phyloP scores from a whole-genome alignment of 2,888 invertebrate species.

The Himalopsyche japonica region DNA sequence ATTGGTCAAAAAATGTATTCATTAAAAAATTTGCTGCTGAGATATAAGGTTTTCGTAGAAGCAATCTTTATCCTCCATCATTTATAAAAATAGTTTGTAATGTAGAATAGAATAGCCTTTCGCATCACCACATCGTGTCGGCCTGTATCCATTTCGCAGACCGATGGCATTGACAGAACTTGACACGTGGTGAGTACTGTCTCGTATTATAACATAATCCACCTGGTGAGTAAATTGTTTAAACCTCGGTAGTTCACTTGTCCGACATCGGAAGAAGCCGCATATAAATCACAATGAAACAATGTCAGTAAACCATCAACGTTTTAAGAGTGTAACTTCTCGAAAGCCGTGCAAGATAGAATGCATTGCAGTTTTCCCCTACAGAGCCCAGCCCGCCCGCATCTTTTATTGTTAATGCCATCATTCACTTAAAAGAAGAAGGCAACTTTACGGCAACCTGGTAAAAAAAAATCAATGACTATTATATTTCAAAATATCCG shows the following conservation, averaged over 20 bases:
- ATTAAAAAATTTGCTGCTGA: background rate
- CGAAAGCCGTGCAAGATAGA: too few relatives aligned
- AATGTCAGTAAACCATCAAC: background rate
- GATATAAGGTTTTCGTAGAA: background rate
- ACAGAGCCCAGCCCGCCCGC: too few relatives aligned
- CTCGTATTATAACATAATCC: background rate
- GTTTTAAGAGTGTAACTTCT: background rate
- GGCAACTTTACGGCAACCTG: too few relatives aligned
- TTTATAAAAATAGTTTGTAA: too few relatives aligned
- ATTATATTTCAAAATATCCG: too few relatives aligned
- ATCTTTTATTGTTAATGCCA: too few relatives aligned
- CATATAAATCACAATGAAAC: background rate
- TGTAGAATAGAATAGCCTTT: background rate
- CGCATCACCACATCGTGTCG: background rate
- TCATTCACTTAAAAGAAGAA: too few relatives aligned
- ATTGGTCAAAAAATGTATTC: too few relatives aligned
- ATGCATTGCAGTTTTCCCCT: too few relatives aligned
- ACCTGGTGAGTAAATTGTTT: background rate
- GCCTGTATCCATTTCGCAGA: background rate
- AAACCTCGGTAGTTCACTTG: background rate
- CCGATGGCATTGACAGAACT: conserved; percentile 10
- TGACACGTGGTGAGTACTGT: background rate
- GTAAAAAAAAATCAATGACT: too few relatives aligned
- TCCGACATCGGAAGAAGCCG: background rate
- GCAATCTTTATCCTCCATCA: background rate